These are phyloP conservation scores for Corythoichthys intestinalis DNA, from an alignment of 2,113 vertebrate genomes.

Conservation along the genomic window DNA sequence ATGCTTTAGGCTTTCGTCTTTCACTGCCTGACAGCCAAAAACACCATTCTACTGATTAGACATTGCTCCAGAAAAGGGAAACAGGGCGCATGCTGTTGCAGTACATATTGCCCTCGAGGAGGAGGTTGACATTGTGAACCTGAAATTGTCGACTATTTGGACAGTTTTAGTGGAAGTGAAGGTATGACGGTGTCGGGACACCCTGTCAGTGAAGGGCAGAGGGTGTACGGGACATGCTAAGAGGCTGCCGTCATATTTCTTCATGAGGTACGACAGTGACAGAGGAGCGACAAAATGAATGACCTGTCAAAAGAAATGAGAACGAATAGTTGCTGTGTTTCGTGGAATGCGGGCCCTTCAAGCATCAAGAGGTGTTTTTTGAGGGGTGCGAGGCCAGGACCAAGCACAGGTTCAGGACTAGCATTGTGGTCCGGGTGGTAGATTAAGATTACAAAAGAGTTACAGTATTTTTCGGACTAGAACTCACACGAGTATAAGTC, in stretches of 20 bases:
- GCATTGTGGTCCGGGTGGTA: neutral
- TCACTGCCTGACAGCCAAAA: conserved; percentile 46
- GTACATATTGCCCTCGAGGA: neutral
- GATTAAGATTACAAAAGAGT: neutral
- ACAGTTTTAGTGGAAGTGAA: conserved; percentile 5
- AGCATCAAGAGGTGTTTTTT: conserved; percentile 60
- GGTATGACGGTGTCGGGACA: conserved; percentile 21
- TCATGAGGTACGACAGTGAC: conserved; percentile 72
- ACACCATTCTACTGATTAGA: conserved; percentile 50
- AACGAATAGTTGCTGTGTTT: conserved; percentile 69
- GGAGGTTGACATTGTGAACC: neutral
- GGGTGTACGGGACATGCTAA: conserved; percentile 52
- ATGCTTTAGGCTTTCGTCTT: conserved; percentile 57
- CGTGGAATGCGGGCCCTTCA: conserved; percentile 63
- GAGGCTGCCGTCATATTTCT: conserved; percentile 74
- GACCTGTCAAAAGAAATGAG: conserved; percentile 76
- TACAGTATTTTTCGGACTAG: too few species aligned
- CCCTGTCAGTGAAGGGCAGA: conserved; percentile 54
- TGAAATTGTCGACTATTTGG: conserved; percentile 25
- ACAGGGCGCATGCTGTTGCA: conserved; percentile 3
- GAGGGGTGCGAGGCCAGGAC: conserved; percentile 34
- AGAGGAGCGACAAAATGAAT: conserved; percentile 71
- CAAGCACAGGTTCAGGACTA: conserved; percentile 23
- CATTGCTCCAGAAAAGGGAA: conserved; percentile 13
- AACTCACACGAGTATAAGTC: too few species aligned